These are phyloP conservation scores for Rhodinocichla rosea DNA, from an alignment of 2,113 vertebrate genomes.

Conservation along the genomic window DNA sequence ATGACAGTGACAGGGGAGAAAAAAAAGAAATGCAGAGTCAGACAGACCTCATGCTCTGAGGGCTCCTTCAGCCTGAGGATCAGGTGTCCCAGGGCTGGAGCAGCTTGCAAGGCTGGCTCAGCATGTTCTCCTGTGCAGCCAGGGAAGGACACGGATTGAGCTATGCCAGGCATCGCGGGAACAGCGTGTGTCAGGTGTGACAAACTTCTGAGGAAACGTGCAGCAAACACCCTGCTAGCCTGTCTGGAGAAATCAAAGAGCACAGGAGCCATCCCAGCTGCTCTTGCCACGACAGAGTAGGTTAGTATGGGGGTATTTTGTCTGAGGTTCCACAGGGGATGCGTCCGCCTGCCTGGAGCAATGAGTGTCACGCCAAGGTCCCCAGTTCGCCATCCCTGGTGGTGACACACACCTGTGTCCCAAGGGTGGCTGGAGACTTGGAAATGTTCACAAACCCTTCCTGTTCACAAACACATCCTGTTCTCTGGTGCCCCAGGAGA, in stretches of 20 bases:
- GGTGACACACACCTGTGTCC: neutral
- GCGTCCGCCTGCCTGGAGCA: accelerated
- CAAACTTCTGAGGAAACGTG: neutral
- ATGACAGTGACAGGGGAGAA: too few relatives aligned
- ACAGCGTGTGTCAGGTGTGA: accelerated
- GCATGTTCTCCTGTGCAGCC: neutral
- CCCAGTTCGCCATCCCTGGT: neutral
- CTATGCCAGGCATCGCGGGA: neutral
- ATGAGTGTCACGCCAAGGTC: neutral
- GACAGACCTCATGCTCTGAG: neutral
- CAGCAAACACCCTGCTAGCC: neutral
- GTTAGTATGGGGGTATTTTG: neutral
- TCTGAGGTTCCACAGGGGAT: neutral
- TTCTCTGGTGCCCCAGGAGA: neutral
- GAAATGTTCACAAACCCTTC: neutral
- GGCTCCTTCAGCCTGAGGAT: neutral
- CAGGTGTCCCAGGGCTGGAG: neutral
- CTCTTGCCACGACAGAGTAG: neutral
- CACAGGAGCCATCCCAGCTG: neutral
- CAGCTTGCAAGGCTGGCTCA: neutral
- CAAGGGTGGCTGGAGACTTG: neutral
- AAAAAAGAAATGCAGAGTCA: neutral
- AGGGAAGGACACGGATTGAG: neutral
- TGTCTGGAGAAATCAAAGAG: neutral
- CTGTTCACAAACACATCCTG: too few relatives aligned